These are phyloP conservation scores for Callyntrura sp. DNA, from an alignment of 2,888 invertebrate species.

Conservation along the genomic window DNA sequence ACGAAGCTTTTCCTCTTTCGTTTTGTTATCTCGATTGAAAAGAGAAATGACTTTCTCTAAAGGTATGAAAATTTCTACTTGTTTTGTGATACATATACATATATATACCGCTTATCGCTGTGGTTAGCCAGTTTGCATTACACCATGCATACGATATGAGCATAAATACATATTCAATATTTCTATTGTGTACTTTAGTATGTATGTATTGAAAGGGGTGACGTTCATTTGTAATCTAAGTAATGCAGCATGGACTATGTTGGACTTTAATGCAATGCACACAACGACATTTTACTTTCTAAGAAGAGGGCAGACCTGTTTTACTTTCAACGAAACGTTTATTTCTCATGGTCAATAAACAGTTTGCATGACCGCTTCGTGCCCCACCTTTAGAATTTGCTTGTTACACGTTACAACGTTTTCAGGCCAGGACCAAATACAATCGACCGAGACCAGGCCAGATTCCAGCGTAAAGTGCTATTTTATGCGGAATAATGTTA, in stretches of 20 bases:
- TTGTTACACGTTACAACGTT: not conserved
- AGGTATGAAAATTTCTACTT: conserved; percentile 1
- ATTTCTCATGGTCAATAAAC: conserved; percentile 60
- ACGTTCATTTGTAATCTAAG: too few species aligned
- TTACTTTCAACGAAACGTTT: not conserved
- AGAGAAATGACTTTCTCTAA: conserved; percentile 7
- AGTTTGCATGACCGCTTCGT: conserved; percentile 60
- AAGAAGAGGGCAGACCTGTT: conserved; percentile 1
- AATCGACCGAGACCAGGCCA: conserved; percentile 19
- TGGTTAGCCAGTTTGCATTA: too few species aligned
- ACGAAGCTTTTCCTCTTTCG: conserved; percentile 23
- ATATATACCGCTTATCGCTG: not conserved
- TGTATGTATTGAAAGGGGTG: too few species aligned
- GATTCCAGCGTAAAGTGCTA: not conserved
- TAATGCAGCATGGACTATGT: not conserved
- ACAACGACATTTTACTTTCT: not conserved
- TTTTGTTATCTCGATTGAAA: conserved; percentile 67
- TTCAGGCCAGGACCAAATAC: not conserved
- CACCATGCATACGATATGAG: too few species aligned
- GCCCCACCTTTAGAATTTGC: conserved; percentile 8
- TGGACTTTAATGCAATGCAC: not conserved
- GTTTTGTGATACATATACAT: not conserved
- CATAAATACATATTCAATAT: too few species aligned
- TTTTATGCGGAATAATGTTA: not conserved
- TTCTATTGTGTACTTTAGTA: too few species aligned